These are phyloP conservation scores for Piliocolobus tephrosceles DNA, from an alignment of 2,113 vertebrate genomes.

Conservation along the genomic window DNA sequence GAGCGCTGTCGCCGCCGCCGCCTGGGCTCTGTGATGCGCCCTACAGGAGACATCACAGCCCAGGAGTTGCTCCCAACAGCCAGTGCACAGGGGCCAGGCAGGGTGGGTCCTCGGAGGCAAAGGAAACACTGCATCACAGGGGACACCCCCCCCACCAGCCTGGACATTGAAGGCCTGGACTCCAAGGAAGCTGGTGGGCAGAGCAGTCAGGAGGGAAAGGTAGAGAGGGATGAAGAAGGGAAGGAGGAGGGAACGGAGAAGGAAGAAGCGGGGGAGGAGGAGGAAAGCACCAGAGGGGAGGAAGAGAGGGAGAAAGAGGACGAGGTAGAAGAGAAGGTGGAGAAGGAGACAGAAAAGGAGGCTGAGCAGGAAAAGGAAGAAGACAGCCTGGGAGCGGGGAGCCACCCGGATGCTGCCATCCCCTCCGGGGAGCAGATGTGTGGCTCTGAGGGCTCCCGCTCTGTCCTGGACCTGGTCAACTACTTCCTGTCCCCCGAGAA, in stretches of 20 bases:
- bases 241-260: neutral
- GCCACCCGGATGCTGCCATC: neutral
- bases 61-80: constrained; percentile 23
- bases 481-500: constrained; percentile 88
- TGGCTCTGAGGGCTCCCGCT: constrained; percentile 79
- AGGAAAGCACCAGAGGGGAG: neutral
- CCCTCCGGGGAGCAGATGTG: neutral
- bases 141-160: neutral
- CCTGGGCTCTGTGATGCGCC: constrained; percentile 56
- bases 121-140: constrained; percentile 64
- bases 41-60: constrained; percentile 66
- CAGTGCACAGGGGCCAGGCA: constrained; percentile 33
- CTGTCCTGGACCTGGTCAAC: constrained; percentile 88
- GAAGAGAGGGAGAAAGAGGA: neutral
- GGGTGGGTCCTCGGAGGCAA: constrained; percentile 60
- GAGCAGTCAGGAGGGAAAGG: neutral
- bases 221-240: neutral
- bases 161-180: constrained; percentile 59
- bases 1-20: constrained; percentile 37
- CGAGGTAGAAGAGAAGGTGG: too few relatives aligned
- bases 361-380: neutral
- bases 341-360: neutral
- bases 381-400: rapidly evolving
- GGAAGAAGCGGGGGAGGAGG: neutral
- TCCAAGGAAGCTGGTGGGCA: constrained; percentile 33